Conservation (phyloP, 2,113 vertebrate genomes). For the Bufo bufo region DNA sequence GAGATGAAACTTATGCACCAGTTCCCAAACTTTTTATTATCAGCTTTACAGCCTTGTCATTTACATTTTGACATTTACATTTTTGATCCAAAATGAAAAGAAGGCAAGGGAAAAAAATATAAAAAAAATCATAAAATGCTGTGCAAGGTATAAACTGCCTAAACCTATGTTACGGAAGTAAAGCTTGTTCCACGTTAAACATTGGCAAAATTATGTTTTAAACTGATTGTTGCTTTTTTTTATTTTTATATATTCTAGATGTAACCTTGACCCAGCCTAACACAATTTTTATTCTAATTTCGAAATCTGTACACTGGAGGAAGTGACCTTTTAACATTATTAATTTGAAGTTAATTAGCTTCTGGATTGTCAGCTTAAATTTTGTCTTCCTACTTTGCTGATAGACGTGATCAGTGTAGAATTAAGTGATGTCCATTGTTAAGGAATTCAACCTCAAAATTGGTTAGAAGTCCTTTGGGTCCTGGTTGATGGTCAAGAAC, state of each 20-base stretch:
- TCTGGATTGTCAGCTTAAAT: constrained; percentile 9
- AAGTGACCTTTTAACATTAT: constrained; percentile 29
- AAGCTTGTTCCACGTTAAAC: neutral
- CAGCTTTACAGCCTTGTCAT: neutral
- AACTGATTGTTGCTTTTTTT: neutral
- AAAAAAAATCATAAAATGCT: neutral
- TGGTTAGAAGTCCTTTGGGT: neutral
- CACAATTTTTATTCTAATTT: constrained; percentile 24
- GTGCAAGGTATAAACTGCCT: neutral
- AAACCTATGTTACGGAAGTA: neutral
- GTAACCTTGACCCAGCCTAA: constrained; percentile 36
- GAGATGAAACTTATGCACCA: constrained; percentile 8
- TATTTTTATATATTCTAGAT: neutral
- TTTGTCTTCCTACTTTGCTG: neutral
- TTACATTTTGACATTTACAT: neutral
- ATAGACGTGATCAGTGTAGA: constrained; percentile 24
- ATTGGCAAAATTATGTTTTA: neutral
- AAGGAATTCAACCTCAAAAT: constrained; percentile 49
- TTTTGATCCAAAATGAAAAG: neutral
- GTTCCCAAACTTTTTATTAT: neutral
- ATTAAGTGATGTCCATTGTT: constrained; percentile 32
- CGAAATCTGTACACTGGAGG: neutral
- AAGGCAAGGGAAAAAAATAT: neutral
- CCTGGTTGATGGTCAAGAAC: neutral
- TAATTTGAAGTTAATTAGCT: constrained; percentile 51